Conservation (phyloP, 2,113 vertebrate species). For the Carollia perspicillata region DNA sequence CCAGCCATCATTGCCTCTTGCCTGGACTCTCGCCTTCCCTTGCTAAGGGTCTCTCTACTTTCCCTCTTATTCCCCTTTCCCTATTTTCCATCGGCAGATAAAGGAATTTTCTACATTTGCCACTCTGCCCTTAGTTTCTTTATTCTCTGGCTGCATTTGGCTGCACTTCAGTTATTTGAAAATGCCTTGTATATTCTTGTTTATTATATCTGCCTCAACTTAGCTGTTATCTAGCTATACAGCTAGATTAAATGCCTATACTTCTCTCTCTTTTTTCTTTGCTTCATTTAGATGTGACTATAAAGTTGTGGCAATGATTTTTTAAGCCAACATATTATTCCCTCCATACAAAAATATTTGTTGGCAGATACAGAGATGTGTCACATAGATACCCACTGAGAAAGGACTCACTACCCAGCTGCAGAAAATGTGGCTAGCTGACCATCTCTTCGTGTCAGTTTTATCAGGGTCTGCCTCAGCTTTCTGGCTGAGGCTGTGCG, state of each 20-base stretch:
- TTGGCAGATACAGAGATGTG: not conserved
- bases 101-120: not conserved
- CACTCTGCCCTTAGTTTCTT: not conserved
- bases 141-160: not conserved
- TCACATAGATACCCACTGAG: not conserved
- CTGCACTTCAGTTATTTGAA: not conserved
- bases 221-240: not conserved
- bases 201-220: not conserved
- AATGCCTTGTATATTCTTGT: not conserved
- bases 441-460: not conserved
- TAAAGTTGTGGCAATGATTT: not conserved
- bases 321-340: not conserved
- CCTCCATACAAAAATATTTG: not conserved
- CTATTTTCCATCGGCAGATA: not conserved
- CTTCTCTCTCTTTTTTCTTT: not conserved
- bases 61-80: not conserved
- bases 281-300: not conserved
- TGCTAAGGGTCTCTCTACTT: not conserved
- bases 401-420: not conserved
- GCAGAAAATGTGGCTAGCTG: not conserved
- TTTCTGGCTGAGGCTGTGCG: not conserved
- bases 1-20: not conserved
- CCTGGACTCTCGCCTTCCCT: not conserved
- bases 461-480: not conserved
- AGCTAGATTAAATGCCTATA: not conserved